Base-by-base conservation (phyloP, 35 echinoderm and acorn worm species). In the Amphiura filiformis region DNA sequence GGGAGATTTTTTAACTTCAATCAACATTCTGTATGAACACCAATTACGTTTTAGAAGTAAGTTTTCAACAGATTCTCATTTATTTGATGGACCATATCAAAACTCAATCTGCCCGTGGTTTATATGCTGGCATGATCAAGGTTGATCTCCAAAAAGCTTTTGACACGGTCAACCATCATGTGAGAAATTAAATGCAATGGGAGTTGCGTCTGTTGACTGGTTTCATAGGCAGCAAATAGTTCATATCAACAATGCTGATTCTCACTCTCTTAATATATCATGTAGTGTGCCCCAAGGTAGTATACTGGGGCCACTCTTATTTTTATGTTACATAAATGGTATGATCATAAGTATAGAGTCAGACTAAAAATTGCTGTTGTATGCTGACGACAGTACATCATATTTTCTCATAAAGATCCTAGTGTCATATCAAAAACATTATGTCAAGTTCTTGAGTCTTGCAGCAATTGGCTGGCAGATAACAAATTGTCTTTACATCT, bases 401-500 rank as follows among this genome's bases (percentile, higher is more conserved):
- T 87, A 77, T 75, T 87, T 42, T 75, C 65, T n/a, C 33, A 36
- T 18, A 87, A 39, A 75, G 32, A 77, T 22, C 65, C 65, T 23
- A 38, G 37, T 23, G 13, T 82, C 12, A 41, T 82, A 4, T 38
- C 80, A 1, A 17, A 44, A 31, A 40, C 0, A 82, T 22, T 82
- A 4, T 12, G 80, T 40, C 37, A 82, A 39, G 80, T 41, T 41
- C 38, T 82, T 39, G 57, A 87, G n/a, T 33, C 85, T 34, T 65
- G 75, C 37, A 76, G 41, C 38, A 40, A 82, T 41, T 82, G 85
- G 65, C 39, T 87, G 36, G 65, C 78, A 32, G 85, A 87, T 23
- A 87, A 87, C 30, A 87, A 77, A 77, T 39, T 87, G 41, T 78
- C 65, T 32, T 77, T 87, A 33, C 85, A 87, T 40, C 38, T 78